Conservation (phyloP, 2,888 invertebrate genomes). For the Amiota mariae region DNA sequence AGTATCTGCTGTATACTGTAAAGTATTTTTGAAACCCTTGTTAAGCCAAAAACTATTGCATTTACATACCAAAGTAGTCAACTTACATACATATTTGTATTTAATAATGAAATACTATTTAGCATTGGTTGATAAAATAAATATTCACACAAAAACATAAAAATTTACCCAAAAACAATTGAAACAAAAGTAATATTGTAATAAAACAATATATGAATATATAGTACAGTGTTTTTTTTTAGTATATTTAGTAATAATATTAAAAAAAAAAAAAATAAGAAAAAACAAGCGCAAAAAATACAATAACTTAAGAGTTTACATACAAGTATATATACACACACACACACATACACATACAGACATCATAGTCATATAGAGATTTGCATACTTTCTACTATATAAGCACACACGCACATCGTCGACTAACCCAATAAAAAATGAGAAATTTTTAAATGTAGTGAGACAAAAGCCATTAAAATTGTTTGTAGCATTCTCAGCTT, state of each 20-base stretch:
- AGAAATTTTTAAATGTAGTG: neutral
- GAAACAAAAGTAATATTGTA: neutral
- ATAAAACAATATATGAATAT: too few relatives aligned
- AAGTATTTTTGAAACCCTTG: too few relatives aligned
- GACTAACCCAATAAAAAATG: neutral
- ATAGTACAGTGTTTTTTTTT: too few relatives aligned
- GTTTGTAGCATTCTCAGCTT: neutral
- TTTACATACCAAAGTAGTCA: too few relatives aligned
- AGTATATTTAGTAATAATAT: too few relatives aligned
- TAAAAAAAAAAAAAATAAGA: neutral
- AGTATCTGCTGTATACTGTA: too few relatives aligned
- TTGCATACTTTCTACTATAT: too few relatives aligned
- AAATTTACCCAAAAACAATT: neutral
- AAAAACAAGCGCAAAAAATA: neutral
- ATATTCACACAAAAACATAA: neutral
- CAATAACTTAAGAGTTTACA: neutral
- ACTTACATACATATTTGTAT: too few relatives aligned
- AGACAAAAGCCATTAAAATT: neutral
- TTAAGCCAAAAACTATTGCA: too few relatives aligned
- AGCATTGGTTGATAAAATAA: too few relatives aligned
- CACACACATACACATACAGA: neutral
- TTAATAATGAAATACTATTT: too few relatives aligned
- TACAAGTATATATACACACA: neutral
- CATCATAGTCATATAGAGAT: neutral
- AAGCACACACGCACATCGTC: neutral